Evolutionary conservation across 35 echinoderm and acorn worm species (phyloP).

Genomic region (Patiria miniata): DNA sequence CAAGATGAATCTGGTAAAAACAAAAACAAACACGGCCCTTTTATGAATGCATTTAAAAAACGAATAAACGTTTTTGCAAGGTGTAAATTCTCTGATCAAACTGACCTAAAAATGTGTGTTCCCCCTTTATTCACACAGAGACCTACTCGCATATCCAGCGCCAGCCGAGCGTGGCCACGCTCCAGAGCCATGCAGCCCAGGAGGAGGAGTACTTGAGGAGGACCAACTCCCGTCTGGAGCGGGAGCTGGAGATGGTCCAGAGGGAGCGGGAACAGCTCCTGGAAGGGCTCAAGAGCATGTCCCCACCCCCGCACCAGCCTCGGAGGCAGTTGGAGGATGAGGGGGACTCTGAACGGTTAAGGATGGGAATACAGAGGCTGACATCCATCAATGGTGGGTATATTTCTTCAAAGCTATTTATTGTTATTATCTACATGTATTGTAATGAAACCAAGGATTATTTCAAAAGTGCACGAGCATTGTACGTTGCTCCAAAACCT

Average conservation of each 20-base stretch:
- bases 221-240: conserved; percentile 76
- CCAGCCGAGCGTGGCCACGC: conserved; percentile 16
- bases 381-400: background rate
- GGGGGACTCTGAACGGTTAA: background rate
- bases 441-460: too few species aligned
- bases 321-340: background rate
- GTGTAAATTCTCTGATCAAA: too few species aligned
- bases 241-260: conserved; percentile 76
- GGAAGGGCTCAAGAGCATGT: conserved; percentile 46
- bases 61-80: too few species aligned
- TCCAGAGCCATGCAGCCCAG: background rate
- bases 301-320: background rate
- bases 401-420: too few species aligned
- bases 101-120: too few species aligned
- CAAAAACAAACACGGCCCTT: too few species aligned
- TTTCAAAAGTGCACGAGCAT: too few species aligned
- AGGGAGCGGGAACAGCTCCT: conserved; percentile 74
- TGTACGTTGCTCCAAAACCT: too few species aligned
- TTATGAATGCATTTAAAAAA: too few species aligned
- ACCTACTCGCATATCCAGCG: conserved; percentile 57
- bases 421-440: too few species aligned
- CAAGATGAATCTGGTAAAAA: conserved; percentile 4
- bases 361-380: conserved; percentile 25
- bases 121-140: background rate
- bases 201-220: conserved; percentile 62